Evolutionary conservation across 2,888 invertebrate species (phyloP), one percentile per base, ranked within the genome.

Genomic region (Athalia circularis): DNA sequence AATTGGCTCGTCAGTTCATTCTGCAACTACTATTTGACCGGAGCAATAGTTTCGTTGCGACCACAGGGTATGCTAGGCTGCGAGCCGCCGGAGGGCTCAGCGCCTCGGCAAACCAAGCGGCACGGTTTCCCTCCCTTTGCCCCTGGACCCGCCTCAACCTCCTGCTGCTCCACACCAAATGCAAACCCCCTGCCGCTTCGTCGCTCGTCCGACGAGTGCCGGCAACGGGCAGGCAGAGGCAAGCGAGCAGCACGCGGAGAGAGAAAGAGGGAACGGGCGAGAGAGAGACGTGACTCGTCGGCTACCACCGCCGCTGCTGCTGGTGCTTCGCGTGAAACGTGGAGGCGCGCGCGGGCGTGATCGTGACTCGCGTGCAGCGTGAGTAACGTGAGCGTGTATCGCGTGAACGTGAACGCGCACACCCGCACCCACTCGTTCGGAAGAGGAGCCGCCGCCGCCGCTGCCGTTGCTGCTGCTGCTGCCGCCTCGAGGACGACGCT

Each of bases 291-390:
- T 75, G 75, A 75, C 75, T 62, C 59, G 75, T 61, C 81, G 82
- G 79, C 84, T 82, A 81, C 84, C 82, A 83, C 84, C 85, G 83
- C 87, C 86, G 85, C 83, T 47, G 50, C 64, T 64, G 85, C 86
- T 86, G 87, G 87, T 86, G 88, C 86, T 87, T 87, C 87, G 87
- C 87, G 88, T 87, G 87, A 87, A 29, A 87, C 85, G 84, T 85
- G 81, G 79, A 84, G 83, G 80, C 85, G 83, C 52, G 72, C 72
- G 72, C 72, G 72, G 72, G 72, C 72, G 72, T 68, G 68, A 68
- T 15, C 68, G 68, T 65, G 65, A 65, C n/a, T 11, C 9, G n/a
- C 5, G 13, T 11, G 6, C 6, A 15, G 54, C 68, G 68, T 72
- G 72, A 72, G 72, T 57, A 57, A 86, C 85, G 87, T 87, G 87